Conservation (phyloP, 2,113 vertebrate genomes). For the Neolamprologus brichardi region DNA sequence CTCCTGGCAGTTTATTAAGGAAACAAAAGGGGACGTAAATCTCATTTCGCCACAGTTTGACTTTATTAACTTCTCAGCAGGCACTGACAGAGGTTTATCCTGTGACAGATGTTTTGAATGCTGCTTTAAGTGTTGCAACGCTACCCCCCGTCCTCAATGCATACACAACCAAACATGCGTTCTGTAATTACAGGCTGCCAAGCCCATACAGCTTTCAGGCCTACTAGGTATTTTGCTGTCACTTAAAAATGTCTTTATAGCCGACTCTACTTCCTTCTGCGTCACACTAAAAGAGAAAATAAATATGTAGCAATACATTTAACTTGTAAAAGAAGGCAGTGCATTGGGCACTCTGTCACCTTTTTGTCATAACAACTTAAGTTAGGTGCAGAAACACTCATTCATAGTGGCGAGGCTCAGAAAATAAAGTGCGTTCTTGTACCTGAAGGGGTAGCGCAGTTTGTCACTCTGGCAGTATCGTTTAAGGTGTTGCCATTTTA, state of each 20-base stretch:
- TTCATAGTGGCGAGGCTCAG: neutral
- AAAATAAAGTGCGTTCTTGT: neutral
- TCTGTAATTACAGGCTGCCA: constrained; percentile 9
- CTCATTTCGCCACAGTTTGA: constrained; percentile 33
- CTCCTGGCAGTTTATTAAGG: neutral
- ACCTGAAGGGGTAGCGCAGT: neutral
- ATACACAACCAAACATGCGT: neutral
- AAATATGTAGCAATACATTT: neutral
- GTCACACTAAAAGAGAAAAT: neutral
- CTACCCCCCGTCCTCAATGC: neutral
- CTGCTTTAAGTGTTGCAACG: neutral
- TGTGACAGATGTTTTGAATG: constrained; percentile 31
- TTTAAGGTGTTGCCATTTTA: neutral
- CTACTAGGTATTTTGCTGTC: neutral
- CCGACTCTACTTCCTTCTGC: neutral
- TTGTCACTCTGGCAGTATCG: neutral
- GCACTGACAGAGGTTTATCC: constrained; percentile 27
- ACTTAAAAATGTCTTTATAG: neutral
- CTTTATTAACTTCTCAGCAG: constrained; percentile 42
- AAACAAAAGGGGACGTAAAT: neutral
- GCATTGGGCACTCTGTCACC: neutral
- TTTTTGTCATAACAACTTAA: neutral
- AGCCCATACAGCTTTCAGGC: neutral
- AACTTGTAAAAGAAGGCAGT: neutral
- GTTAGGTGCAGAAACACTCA: neutral